Evolutionary conservation across 2,797 vertebrate genomes (phyloP), one percentile per base, ranked within the genome.

Genomic region (Microhierax caerulescens): DNA sequence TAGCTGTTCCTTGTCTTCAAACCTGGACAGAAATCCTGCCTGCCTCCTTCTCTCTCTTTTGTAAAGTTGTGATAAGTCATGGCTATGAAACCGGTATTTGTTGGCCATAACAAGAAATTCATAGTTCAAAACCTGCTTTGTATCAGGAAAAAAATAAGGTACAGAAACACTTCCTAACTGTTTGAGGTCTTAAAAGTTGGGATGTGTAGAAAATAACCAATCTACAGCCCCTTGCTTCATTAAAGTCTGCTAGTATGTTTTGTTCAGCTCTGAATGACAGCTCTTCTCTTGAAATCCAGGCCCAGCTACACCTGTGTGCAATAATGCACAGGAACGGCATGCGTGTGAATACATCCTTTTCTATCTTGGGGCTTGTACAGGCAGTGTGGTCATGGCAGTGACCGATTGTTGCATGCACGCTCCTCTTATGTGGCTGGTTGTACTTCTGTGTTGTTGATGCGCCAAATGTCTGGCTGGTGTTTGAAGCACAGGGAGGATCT

Each of bases 341-440:
- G 1, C 25, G 7, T 20, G 34, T 75, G 32, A 41, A 8, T 37
- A 7, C 10, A 24, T 43, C 48, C 17, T 2, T 47, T 54, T 57
- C 21, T 70, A 0, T 48, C 30, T 3, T n/a, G 45, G 36, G 48
- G 11, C 1, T 0, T 5, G 27, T 14, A 5, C 28, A 70, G 60
- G 23, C 78, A 4, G 10, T 65, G 43, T 27, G 0, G 0, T 15
- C 25, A 5, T 14, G 57, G 20, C 69, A 23, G n/a, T 22, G 81
- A 17, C 28, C 0, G 3, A 2, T 70, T 1, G 2, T 27, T 36
- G 60, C 5, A 1, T n/a, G 34, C 7, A 0, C 0, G 21, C 12
- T 83, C 2, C 50, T 72, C 23, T 17, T 4, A 5, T 1, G 7
- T 7, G 20, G 8, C 32, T 65, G 60, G 20, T 27, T 76, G 63